Conservation (phyloP, 1,140 invertebrate species). For the Drosophila yakuba region DNA sequence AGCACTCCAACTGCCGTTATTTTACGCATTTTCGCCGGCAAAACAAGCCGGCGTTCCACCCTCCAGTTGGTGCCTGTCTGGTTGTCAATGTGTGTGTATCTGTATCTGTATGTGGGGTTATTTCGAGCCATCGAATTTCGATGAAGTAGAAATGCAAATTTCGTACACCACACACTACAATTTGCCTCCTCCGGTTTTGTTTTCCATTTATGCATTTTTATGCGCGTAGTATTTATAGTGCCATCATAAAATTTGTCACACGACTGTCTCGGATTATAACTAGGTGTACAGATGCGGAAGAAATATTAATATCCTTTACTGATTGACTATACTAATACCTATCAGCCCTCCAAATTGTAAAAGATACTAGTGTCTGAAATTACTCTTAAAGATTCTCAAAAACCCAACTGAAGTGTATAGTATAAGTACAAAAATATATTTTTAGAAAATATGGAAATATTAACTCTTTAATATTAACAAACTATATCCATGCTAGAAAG, state of each 20-base stretch:
- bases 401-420: no score
- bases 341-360: no score
- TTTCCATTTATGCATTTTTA: constrained; percentile 13
- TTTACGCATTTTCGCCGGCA: constrained; percentile 69
- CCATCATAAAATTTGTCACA: constrained; percentile 34
- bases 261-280: constrained; percentile 27
- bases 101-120: constrained; percentile 51
- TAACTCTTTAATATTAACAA: background rate
- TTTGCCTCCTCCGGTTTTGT: constrained; percentile 10
- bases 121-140: constrained; percentile 43
- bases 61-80: constrained; percentile 60
- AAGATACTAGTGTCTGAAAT: no score
- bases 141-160: constrained; percentile 57
- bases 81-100: constrained; percentile 29
- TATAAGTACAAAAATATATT: no score
- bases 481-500: no score
- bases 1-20: constrained; percentile 45
- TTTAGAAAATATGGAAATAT: no score
- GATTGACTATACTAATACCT: no score
- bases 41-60: constrained; percentile 58
- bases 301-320: background rate
- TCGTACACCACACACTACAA: constrained; percentile 6
- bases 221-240: constrained; percentile 11
- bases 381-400: no score
- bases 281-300: background rate